Evolutionary conservation across 2,113 vertebrate genomes (phyloP).

Genomic region (Columba janthina): DNA sequence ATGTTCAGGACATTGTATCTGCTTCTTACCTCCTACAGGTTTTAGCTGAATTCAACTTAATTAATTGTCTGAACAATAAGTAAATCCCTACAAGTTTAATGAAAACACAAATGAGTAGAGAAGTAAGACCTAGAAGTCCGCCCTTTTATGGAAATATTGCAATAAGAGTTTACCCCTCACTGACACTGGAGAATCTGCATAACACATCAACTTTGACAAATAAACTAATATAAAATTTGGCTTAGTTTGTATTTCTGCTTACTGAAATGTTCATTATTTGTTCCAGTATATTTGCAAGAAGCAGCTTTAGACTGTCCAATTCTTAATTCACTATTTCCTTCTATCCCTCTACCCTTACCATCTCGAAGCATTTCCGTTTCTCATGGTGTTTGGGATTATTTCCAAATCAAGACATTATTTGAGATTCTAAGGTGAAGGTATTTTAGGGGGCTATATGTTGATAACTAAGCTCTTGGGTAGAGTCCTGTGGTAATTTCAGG

Average conservation of each 20-base stretch:
- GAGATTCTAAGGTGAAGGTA: background rate
- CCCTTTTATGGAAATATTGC: background rate
- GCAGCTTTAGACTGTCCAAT: background rate
- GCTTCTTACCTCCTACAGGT: background rate
- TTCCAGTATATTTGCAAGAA: background rate
- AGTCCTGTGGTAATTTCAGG: background rate
- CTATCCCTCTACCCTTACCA: background rate
- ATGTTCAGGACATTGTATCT: background rate
- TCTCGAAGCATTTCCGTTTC: background rate
- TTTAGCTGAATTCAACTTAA: background rate
- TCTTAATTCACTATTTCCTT: background rate
- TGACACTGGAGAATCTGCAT: background rate
- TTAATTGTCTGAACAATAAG: background rate
- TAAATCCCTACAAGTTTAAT: background rate
- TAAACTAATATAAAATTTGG: accelerated
- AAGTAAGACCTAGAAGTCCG: background rate
- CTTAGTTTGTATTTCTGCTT: background rate
- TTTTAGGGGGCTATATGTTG: background rate
- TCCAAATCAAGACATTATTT: background rate
- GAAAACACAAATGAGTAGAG: background rate
- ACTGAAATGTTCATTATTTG: background rate
- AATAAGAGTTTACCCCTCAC: background rate
- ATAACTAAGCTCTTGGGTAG: background rate
- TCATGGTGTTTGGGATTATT: background rate
- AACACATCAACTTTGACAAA: background rate